Conservation (phyloP, 1,140 invertebrate species). For the Sitobion miscanthi region DNA sequence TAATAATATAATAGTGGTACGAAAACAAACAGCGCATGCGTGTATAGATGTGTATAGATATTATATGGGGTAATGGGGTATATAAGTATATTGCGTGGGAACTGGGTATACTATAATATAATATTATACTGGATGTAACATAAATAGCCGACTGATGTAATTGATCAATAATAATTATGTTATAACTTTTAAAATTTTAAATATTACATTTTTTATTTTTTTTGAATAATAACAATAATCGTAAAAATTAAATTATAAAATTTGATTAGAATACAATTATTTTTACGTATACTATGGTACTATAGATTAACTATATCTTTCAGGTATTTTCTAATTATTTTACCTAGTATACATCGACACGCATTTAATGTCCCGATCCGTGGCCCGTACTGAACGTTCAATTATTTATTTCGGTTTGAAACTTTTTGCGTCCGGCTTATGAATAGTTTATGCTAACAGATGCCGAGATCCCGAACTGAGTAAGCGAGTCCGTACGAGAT, state of each 20-base stretch:
- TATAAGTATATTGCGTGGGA: not conserved
- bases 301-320: not conserved
- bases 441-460: not conserved
- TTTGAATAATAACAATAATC: not conserved
- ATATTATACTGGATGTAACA: not conserved
- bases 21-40: not conserved
- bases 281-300: not conserved
- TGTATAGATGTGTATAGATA: not conserved
- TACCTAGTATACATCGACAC: not conserved
- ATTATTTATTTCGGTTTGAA: not conserved
- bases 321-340: not conserved
- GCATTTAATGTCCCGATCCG: not conserved
- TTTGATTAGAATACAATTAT: not conserved
- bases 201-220: not conserved
- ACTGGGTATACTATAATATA: not conserved
- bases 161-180: not conserved
- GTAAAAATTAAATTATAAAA: not conserved
- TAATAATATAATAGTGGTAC: not conserved
- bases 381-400: not conserved
- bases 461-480: not conserved
- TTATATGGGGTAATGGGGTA: not conserved
- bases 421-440: not conserved
- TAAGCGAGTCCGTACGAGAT: not conserved
- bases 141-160: not conserved
- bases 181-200: not conserved